Conservation (phyloP, 1,140 invertebrate species). For the Platyscapa corneri region DNA sequence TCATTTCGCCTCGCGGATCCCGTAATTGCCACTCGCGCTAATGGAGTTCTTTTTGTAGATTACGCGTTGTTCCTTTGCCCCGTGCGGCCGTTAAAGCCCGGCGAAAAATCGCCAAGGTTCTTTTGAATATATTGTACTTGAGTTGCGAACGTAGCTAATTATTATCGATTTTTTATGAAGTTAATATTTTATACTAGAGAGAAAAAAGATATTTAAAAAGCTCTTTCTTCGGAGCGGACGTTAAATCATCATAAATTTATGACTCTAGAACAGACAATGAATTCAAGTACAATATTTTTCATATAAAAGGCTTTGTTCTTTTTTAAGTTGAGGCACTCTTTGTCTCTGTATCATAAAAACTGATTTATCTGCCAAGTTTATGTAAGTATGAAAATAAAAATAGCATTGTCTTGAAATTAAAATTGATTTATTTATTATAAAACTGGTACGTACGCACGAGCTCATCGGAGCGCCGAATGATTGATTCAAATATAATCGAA, state of each 20-base stretch:
- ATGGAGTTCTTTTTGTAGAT: not conserved
- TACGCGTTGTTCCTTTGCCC: not conserved
- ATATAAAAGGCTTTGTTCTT: conserved; percentile 26
- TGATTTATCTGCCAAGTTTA: conserved; percentile 29
- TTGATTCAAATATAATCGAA: conserved; percentile 43
- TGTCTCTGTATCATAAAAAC: conserved; percentile 37
- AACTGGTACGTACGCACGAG: conserved; percentile 4
- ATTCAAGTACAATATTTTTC: conserved; percentile 30
- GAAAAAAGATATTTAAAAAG: not conserved
- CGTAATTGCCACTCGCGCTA: not conserved
- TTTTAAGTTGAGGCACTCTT: conserved; percentile 13
- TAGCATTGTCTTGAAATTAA: conserved; percentile 37
- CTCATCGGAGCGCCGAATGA: not conserved
- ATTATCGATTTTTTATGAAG: conserved; percentile 27
- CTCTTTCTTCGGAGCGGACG: conserved; percentile 13
- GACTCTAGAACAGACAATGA: conserved; percentile 25
- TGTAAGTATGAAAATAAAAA: conserved; percentile 25
- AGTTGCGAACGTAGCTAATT: not conserved
- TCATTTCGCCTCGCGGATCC: not conserved
- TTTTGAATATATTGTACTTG: no score
- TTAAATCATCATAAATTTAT: conserved; percentile 37
- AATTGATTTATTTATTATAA: conserved; percentile 38
- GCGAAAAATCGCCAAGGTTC: no score
- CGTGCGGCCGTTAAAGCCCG: no score
- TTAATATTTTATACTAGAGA: conserved; percentile 1